phyloP scores from a whole-genome alignment of 2,888 invertebrate genomes.

The Rugalucina vietnamica region DNA sequence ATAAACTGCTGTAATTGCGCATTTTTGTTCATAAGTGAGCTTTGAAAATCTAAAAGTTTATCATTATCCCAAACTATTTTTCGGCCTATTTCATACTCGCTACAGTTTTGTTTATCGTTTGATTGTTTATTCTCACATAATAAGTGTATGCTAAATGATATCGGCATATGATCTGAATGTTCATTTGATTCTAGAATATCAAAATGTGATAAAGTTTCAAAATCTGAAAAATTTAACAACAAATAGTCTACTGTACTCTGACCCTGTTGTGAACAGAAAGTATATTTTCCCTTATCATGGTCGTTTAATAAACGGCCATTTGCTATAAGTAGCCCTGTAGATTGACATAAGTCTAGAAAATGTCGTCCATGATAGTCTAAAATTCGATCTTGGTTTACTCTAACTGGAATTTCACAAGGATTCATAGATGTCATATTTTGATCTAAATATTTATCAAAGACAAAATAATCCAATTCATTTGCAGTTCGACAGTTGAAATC shows the following conservation, averaged over 20 bases:
- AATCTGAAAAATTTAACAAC: neutral
- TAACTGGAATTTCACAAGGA: neutral
- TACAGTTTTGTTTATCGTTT: too few species aligned
- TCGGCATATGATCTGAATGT: neutral
- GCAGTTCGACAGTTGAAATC: slow-evolving; percentile 7
- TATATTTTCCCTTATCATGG: neutral
- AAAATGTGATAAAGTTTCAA: neutral
- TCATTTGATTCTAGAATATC: neutral
- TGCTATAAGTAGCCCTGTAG: neutral
- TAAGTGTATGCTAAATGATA: neutral
- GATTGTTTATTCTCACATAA: too few species aligned
- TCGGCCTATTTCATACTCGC: too few species aligned
- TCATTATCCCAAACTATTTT: too few species aligned
- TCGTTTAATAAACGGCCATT: neutral
- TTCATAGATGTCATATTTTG: neutral
- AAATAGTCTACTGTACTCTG: neutral
- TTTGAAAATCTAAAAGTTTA: too few species aligned
- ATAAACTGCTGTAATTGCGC: too few species aligned
- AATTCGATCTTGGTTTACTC: neutral
- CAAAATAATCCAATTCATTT: neutral
- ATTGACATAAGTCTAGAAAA: neutral
- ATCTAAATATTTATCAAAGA: slow-evolving; percentile 3
- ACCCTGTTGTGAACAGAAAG: neutral
- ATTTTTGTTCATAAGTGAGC: too few species aligned
- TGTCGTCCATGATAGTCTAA: neutral